Evolutionary conservation across 2,888 invertebrate species (phyloP).

Genomic region (Amblyjoppa fuscipennis): DNA sequence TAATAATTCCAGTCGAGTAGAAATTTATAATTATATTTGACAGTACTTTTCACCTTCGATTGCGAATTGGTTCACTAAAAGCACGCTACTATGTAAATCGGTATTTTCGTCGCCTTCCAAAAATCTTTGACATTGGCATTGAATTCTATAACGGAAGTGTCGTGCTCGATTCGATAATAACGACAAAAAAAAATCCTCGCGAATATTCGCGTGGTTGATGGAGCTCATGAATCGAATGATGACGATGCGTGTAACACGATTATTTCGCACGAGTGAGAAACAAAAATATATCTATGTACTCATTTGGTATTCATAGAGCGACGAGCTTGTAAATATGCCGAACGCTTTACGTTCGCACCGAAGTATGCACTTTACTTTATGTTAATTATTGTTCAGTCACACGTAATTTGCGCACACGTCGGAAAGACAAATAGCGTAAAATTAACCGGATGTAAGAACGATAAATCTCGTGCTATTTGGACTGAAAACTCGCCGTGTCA

Average conservation of each 20-base stretch:
- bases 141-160: not conserved
- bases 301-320: conserved; percentile 14
- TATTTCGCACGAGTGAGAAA: not conserved
- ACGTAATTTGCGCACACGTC: not conserved
- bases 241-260: conserved; percentile 14
- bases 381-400: not conserved
- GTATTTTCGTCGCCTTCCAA: conserved; percentile 39
- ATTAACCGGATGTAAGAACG: not conserved
- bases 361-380: not conserved
- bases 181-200: conserved; percentile 10
- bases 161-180: not conserved
- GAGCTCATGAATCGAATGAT: not conserved
- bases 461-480: not conserved
- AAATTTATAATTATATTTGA: too few relatives aligned
- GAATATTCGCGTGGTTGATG: not conserved
- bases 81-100: conserved; percentile 17
- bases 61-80: conserved; percentile 9
- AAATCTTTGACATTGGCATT: conserved; percentile 33
- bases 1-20: too few relatives aligned
- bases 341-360: not conserved
- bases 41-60: not conserved
- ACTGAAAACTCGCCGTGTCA: not conserved
- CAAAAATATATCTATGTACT: not conserved
- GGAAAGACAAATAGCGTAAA: not conserved
- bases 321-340: conserved; percentile 6